These are phyloP conservation scores for Pseudoips prasinana DNA, from an alignment of 2,888 invertebrate species.

Conservation along the genomic window DNA sequence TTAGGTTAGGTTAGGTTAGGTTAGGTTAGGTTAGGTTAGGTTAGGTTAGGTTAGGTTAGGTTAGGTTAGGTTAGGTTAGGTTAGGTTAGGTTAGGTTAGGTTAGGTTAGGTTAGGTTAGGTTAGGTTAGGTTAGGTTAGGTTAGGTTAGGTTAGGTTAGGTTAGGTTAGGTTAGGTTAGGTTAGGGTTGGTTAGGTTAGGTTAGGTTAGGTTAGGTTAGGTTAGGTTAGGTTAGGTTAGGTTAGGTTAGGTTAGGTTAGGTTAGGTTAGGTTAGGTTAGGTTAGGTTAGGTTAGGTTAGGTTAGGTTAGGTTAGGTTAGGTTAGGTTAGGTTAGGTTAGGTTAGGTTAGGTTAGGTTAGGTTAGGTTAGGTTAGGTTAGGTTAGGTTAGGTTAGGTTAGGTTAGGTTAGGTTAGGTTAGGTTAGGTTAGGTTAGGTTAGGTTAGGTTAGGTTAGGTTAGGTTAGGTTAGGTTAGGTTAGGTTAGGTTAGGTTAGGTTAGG, in stretches of 20 bases:
- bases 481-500: slow-evolving; percentile 11
- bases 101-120: slow-evolving; percentile 13
- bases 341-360: slow-evolving; percentile 12
- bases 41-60: slow-evolving; percentile 13
- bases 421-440: slow-evolving; percentile 12
- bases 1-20: slow-evolving; percentile 14
- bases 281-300: slow-evolving; percentile 11
- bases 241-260: slow-evolving; percentile 13
- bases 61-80: slow-evolving; percentile 13
- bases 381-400: slow-evolving; percentile 13
- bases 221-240: slow-evolving; percentile 15
- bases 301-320: slow-evolving; percentile 11
- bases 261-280: slow-evolving; percentile 11
- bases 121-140: slow-evolving; percentile 12
- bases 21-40: slow-evolving; percentile 13
- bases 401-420: slow-evolving; percentile 6
- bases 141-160: slow-evolving; percentile 17
- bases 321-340: slow-evolving; percentile 5
- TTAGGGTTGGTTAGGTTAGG: slow-evolving; percentile 11
- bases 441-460: slow-evolving; percentile 6
- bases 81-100: slow-evolving; percentile 10
- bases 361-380: slow-evolving; percentile 8
- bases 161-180: slow-evolving; percentile 16
- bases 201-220: slow-evolving; percentile 14
- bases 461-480: slow-evolving; percentile 6